Conservation (phyloP, 2,888 invertebrate species). For the Melieria picta region DNA sequence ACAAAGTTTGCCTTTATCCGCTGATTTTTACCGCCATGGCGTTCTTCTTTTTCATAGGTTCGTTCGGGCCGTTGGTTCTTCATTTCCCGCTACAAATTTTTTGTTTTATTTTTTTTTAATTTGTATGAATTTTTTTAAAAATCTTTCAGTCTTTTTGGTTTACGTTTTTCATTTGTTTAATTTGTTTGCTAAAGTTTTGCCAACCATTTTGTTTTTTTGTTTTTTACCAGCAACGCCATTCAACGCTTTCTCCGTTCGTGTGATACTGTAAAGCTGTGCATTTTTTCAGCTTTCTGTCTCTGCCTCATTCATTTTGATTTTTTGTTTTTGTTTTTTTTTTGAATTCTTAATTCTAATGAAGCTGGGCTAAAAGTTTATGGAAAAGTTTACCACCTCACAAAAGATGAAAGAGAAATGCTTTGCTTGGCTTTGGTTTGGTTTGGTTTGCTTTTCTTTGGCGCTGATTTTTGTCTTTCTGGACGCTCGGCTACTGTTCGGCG, state of each 20-base stretch:
- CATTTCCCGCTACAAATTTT: constrained; percentile 1
- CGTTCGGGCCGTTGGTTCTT: not conserved
- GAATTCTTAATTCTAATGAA: constrained; percentile 9
- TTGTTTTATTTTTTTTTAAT: constrained; percentile 7
- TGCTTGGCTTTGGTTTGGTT: not conserved
- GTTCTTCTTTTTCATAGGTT: no score
- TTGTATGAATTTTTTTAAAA: not conserved
- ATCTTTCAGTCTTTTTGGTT: constrained; percentile 24
- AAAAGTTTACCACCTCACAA: not conserved
- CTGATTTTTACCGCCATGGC: not conserved
- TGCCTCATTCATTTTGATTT: not conserved
- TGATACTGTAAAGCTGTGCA: no score
- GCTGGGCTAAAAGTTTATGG: constrained; percentile 3
- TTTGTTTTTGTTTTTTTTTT: not conserved
- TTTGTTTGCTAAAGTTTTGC: constrained; percentile 38
- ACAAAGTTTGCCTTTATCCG: constrained; percentile 21
- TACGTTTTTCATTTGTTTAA: constrained; percentile 45
- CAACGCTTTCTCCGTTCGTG: no score
- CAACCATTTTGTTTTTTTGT: no score
- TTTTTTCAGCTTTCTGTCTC: not conserved
- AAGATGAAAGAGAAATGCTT: constrained; percentile 1
- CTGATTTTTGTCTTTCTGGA: no score
- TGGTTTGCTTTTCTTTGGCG: no score
- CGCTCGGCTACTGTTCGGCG: no score
- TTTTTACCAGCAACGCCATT: no score